Conservation (phyloP, 2,797 vertebrate genomes). For the Pangasius krempfi region DNA sequence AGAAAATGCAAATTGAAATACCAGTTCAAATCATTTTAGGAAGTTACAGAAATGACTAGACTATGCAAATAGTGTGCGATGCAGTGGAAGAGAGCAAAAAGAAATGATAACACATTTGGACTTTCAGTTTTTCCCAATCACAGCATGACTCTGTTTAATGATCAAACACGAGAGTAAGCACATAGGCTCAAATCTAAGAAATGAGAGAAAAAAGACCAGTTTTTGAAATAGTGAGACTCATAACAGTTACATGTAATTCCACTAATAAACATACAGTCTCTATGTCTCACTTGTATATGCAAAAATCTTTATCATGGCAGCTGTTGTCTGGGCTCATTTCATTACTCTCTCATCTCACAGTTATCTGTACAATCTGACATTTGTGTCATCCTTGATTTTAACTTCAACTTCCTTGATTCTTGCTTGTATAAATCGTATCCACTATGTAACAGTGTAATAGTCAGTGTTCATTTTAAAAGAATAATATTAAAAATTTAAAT, state of each 20-base stretch:
- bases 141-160: neutral
- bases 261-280: neutral
- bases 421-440: neutral
- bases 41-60: slow-evolving; percentile 28
- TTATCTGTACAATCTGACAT: neutral
- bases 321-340: neutral
- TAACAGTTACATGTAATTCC: neutral
- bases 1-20: slow-evolving; percentile 40
- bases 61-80: slow-evolving; percentile 1
- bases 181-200: neutral
- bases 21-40: slow-evolving; percentile 27
- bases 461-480: neutral
- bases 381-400: neutral
- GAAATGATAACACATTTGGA: neutral
- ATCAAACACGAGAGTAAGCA: neutral
- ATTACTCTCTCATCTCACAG: neutral
- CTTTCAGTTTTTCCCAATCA: neutral
- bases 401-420: neutral
- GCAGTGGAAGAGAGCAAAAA: neutral
- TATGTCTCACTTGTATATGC: neutral
- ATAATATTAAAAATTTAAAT: neutral
- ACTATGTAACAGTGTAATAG: neutral
- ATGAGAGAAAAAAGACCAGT: neutral
- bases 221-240: neutral
- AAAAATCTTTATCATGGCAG: neutral